Conservation (phyloP, 2,797 vertebrate species). For the Anableps anableps region DNA sequence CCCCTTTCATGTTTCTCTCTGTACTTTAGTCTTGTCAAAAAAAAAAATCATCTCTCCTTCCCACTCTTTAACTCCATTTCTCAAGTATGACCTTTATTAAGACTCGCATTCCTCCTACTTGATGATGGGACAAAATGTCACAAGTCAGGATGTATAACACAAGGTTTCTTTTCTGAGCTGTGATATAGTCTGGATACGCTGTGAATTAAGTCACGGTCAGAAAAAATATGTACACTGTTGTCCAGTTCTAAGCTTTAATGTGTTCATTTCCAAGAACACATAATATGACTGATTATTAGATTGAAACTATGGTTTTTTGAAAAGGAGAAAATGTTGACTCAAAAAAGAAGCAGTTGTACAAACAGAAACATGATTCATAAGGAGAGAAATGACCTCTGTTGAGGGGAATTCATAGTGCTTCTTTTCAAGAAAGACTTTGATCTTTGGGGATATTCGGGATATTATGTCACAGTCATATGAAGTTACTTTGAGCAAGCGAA, state of each 20-base stretch:
- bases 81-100: slow-evolving; percentile 44
- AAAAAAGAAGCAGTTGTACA: background rate
- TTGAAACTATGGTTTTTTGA: background rate
- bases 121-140: slow-evolving; percentile 52
- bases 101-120: slow-evolving; percentile 25
- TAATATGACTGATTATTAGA: background rate
- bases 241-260: background rate
- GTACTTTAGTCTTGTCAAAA: slow-evolving; percentile 24
- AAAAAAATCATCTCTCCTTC: background rate
- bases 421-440: background rate
- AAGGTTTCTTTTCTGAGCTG: background rate
- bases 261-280: background rate
- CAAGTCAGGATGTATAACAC: slow-evolving; percentile 26
- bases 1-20: slow-evolving; percentile 7
- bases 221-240: slow-evolving; percentile 13
- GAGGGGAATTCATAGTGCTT: background rate
- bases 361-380: background rate
- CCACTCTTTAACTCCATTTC: slow-evolving; percentile 29
- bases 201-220: slow-evolving; percentile 36
- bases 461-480: slow-evolving; percentile 3
- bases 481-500: background rate
- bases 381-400: background rate
- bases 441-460: background rate
- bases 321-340: background rate
- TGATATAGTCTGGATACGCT: background rate